A percentile compares a stretch with the other conserved stretches of the same genome.
Conservation (phyloP, 2,888 invertebrate genomes). For the Heliconius ethilla region DNA sequence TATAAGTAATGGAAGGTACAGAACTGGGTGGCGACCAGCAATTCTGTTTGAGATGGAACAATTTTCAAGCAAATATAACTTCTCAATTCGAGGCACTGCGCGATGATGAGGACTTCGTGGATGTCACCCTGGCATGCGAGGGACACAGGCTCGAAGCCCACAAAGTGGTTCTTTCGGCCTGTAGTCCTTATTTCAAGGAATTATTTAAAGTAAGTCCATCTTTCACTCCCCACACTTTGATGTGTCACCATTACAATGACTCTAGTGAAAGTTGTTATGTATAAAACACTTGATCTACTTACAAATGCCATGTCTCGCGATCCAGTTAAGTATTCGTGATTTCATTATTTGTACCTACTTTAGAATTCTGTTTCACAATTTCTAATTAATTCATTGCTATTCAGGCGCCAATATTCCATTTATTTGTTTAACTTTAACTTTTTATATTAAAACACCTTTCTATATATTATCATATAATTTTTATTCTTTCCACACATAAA, state of each 20-base stretch:
- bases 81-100: constrained; percentile 92
- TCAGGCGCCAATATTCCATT: constrained; percentile 50
- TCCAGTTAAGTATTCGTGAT: constrained; percentile 82
- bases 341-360: constrained; percentile 81
- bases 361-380: constrained; percentile 80
- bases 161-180: constrained; percentile 92
- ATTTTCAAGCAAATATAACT: constrained; percentile 93
- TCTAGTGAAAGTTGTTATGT: constrained; percentile 83
- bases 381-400: constrained; percentile 79
- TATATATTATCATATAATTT: constrained; percentile 25
- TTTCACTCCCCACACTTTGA: constrained; percentile 81
- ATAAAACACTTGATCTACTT: constrained; percentile 83
- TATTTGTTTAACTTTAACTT: constrained; percentile 12
- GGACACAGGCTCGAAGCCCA: constrained; percentile 92
- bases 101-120: constrained; percentile 93
- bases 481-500: constrained; percentile 21
- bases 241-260: constrained; percentile 83
- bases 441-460: constrained; percentile 28
- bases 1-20: constrained; percentile 83
- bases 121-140: constrained; percentile 93
- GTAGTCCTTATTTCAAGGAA: constrained; percentile 94
- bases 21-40: constrained; percentile 88
- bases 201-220: constrained; percentile 88
- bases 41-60: constrained; percentile 95
- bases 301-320: constrained; percentile 82